Evolutionary conservation across 2,888 invertebrate genomes (phyloP), one percentile per base, ranked within the genome.

Genomic region (Bombylius discolor): DNA sequence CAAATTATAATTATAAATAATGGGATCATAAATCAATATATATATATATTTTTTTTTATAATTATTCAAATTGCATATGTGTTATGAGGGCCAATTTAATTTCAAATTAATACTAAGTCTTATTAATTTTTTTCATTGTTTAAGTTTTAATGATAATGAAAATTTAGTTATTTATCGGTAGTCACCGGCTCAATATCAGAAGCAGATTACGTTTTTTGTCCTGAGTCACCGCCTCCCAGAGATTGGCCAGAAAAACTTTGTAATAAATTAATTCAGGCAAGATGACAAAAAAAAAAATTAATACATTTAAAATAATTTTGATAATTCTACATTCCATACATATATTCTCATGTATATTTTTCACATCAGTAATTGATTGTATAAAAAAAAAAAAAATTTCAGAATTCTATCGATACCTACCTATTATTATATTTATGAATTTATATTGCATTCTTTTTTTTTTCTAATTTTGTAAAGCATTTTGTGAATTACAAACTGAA

Each of bases 181-280:
- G 96, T 97, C 70, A 89, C 94, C 70, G 96, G 92, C 70, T 80
- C 98, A 78, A 87, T 96, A 67, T 87, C 91, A 64, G 99, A 99
- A 81, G 99, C 99, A 66, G 98, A 98, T 80, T 99, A 87, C 84
- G 93, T 98, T 68, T 98, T 99, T 82, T 86, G 93, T 68, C 99
- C 99, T 61, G 99, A 99, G 81, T 85, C 85, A 76, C 98, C 99
- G 62, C 97, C 98, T 68, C 87, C 91, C 68, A 79, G 78, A 65
- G 92, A 91, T 78, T 99, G 99, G 99, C 86, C 85, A 74, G 84
- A 85, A 69, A 87, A 85, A 76, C 83, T 99, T 70, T 97, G 96
- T 80, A 82, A 84, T 79, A 98, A 97, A 80, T 84, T 99, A 76
- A 82, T 83, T 76, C 89, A 91, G 90, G 92, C 90, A 87, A 82